Base-by-base conservation (phyloP, 64 coral and sea anemone genomes). In the Trachythela sp. region DNA sequence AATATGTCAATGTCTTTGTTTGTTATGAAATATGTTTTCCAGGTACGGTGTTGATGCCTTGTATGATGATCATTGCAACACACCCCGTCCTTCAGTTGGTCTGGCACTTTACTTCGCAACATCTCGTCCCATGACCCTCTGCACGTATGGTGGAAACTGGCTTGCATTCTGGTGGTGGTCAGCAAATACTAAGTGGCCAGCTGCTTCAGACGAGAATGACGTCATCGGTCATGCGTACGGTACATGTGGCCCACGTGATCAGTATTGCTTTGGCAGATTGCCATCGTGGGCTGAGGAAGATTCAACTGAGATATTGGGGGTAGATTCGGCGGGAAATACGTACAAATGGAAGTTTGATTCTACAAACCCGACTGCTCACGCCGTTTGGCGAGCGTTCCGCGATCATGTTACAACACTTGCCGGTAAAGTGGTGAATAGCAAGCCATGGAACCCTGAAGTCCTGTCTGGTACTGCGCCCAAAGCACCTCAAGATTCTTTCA, bases 261-360 rank as follows among this genome's bases (percentile, higher is more conserved):
- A 24, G 20, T 93, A 90, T 24, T 93, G 92, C 27, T 93, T 93
- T 20, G 87, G 89, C 37, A 32, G 88, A n/a, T 50, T 93, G 2
- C 92, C 92, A 26, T 64, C 45, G 15, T 93, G 92, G 92, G 84
- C 84, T 17, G 31, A 27, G 18, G 92, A 93, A 87, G 88, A 93
- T 48, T 60, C 42, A 13, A 93, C 92, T 0, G 92, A 87, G 48
- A 45, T 93, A 7, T 50, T 93, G 27, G 88, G 88, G 18, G 58
- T 93, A 24, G 92, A 93, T 52, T 85, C 40, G 24, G 84, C 49
- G 48, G 92, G 92, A 31, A 93, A 87, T 39, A 84, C 64, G 0
- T 93, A 93, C 64, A 27, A 86, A 70, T 93, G 92, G 92, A 75
- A 90, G 30, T 93, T 93, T 59, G 88, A 93, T 50, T 90, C 92